Percentiles rank a stretch among this genome's conserved stretches.
phyloP scores from a whole-genome alignment of 2,113 vertebrate species.

The mouse (Mus musculus) region DNA sequence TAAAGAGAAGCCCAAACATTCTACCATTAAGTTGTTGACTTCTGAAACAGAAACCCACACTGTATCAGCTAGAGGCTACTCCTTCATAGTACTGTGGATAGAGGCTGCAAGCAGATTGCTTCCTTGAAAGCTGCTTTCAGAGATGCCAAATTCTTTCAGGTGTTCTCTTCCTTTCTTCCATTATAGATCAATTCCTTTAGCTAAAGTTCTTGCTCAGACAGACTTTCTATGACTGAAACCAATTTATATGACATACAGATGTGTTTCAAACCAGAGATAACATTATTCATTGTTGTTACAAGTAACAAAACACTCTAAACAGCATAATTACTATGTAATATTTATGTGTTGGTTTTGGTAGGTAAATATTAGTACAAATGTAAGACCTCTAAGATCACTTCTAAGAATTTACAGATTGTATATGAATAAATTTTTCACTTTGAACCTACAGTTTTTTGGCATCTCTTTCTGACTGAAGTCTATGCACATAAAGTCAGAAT shows the following conservation, averaged over 20 bases:
- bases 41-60: neutral
- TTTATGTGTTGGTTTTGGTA: constrained; percentile 34
- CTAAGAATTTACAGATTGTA: neutral
- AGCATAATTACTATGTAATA: neutral
- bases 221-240: neutral
- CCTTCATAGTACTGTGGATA: neutral
- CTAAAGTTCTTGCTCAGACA: neutral
- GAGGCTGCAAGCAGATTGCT: neutral
- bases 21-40: neutral
- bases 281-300: neutral
- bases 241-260: neutral
- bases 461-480: neutral
- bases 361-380: constrained; percentile 23
- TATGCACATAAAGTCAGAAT: constrained; percentile 39
- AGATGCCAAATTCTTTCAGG: neutral
- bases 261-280: neutral
- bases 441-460: neutral
- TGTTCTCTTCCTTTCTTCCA: neutral
- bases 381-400: constrained; percentile 15
- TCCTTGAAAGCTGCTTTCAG: neutral
- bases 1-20: neutral
- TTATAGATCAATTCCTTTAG: neutral
- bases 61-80: neutral
- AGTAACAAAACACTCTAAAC: neutral
- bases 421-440: neutral